phyloP scores from a whole-genome alignment of 1,140 invertebrate genomes.

The Scaptomyza hsui region DNA sequence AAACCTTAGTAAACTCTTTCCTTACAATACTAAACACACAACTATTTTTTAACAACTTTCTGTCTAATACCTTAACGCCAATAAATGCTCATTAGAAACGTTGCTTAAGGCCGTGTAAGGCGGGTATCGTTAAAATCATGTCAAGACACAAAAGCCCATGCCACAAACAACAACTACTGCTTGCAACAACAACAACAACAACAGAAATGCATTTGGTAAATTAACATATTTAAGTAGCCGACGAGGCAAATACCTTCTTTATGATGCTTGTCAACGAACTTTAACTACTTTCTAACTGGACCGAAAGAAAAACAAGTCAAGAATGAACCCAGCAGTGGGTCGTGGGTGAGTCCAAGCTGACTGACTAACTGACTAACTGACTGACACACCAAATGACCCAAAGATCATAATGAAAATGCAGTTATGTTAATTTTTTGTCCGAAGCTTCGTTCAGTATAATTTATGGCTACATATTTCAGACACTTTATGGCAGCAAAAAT shows the following conservation, averaged over 20 bases:
- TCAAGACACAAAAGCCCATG: conserved; percentile 49
- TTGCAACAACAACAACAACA: conserved; percentile 35
- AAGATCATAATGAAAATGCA: conserved; percentile 55
- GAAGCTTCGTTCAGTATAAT: conserved; percentile 40
- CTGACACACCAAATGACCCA: conserved; percentile 10
- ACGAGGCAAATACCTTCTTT: conserved; percentile 41
- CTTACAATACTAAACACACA: background rate
- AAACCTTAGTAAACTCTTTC: background rate
- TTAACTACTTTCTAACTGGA: conserved; percentile 76
- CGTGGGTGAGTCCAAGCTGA: conserved; percentile 62
- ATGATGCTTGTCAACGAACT: conserved; percentile 53
- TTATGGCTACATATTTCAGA: conserved; percentile 69
- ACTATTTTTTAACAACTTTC: conserved; percentile 1
- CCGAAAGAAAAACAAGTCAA: conserved; percentile 38
- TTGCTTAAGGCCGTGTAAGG: conserved; percentile 17
- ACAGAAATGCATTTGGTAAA: conserved; percentile 77
- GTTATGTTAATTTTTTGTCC: conserved; percentile 68
- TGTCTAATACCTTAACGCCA: conserved; percentile 8
- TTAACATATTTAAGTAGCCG: conserved; percentile 67
- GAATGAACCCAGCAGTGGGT: conserved; percentile 58
- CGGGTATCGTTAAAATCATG: conserved; percentile 66
- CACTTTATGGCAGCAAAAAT: conserved; percentile 68
- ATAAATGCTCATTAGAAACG: conserved; percentile 65
- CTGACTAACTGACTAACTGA: conserved; percentile 9
- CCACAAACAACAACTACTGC: conserved; percentile 18